Evolutionary conservation across 2,888 invertebrate species (phyloP).

Genomic region (Bellardia pandia): DNA sequence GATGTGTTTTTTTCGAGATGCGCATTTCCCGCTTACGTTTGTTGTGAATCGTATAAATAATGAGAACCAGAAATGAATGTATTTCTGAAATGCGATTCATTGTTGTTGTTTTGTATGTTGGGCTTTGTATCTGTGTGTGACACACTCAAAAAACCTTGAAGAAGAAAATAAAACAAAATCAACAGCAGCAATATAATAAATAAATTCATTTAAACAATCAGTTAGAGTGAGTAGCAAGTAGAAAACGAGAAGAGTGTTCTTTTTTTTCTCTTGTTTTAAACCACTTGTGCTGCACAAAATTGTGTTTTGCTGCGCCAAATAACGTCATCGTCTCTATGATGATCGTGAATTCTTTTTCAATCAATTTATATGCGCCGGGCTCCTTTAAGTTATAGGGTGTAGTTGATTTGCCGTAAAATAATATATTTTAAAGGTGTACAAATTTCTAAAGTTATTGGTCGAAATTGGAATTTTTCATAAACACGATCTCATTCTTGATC

Average conservation of each 20-base stretch:
- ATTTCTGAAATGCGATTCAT: slow-evolving; percentile 32
- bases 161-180: slow-evolving; percentile 32
- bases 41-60: neutral
- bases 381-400: neutral
- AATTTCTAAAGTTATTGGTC: too few species aligned
- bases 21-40: slow-evolving; percentile 36
- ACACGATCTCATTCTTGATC: too few species aligned
- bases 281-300: slow-evolving; percentile 37
- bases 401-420: too few species aligned
- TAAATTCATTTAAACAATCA: slow-evolving; percentile 54
- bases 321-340: slow-evolving; percentile 31
- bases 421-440: too few species aligned
- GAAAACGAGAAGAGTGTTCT: neutral
- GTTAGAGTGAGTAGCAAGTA: slow-evolving; percentile 38
- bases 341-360: slow-evolving; percentile 6
- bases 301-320: slow-evolving; percentile 33
- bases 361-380: neutral
- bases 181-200: too few species aligned
- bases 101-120: neutral
- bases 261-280: slow-evolving; percentile 15
- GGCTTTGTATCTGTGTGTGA: slow-evolving; percentile 14
- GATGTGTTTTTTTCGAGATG: neutral
- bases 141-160: slow-evolving; percentile 45
- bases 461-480: too few species aligned
- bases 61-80: slow-evolving; percentile 18